These are phyloP conservation scores for Pheosia tremula DNA, from an alignment of 2,888 invertebrate genomes.

Conservation along the genomic window DNA sequence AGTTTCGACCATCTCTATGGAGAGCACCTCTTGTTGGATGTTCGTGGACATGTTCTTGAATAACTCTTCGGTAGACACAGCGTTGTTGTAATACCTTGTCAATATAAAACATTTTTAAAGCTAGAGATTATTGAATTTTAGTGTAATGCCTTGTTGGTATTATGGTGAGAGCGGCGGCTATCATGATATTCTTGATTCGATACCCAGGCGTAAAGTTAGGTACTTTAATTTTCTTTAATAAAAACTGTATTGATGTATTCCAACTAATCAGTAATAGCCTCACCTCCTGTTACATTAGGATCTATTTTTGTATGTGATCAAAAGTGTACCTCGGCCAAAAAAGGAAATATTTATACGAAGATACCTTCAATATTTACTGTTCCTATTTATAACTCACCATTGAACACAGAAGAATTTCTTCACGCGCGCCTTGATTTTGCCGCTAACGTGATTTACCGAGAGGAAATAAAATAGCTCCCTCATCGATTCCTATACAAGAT, in stretches of 20 bases:
- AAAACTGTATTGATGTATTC: too few species aligned
- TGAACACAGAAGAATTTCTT: constrained; percentile 77
- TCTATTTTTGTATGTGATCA: too few species aligned
- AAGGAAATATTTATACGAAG: too few species aligned
- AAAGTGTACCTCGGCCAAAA: too few species aligned
- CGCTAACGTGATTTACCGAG: constrained; percentile 72
- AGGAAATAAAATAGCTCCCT: constrained; percentile 77
- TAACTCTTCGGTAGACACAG: constrained; percentile 67
- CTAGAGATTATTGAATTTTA: not conserved
- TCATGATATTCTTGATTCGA: too few species aligned
- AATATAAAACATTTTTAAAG: not conserved
- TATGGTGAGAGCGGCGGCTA: too few species aligned
- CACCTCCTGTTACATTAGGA: too few species aligned
- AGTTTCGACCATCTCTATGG: constrained; percentile 72
- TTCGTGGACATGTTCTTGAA: constrained; percentile 72
- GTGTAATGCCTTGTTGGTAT: too few species aligned
- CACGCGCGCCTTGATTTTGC: constrained; percentile 73
- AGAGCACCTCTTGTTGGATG: constrained; percentile 72
- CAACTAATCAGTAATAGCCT: too few species aligned
- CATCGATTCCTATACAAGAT: constrained; percentile 69
- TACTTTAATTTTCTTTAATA: too few species aligned
- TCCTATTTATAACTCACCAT: constrained; percentile 55
- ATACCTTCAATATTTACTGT: not conserved
- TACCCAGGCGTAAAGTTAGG: too few species aligned
- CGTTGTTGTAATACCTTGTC: constrained; percentile 73